phyloP scores from a whole-genome alignment of 30 jellyfish, hydroid and myxozoan species.

The Kudoa iwatai region DNA sequence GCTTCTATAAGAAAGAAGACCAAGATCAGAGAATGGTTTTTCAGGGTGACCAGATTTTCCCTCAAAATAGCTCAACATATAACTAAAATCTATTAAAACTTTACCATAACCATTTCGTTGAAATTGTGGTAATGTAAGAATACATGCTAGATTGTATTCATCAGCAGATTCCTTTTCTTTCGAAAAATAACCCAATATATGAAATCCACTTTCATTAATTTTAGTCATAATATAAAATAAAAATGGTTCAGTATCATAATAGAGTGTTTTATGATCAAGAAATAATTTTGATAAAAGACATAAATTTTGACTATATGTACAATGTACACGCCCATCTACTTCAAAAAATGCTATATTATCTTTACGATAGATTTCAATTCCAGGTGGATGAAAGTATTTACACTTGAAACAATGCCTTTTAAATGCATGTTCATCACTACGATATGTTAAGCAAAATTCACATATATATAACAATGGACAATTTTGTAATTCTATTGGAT shows the following conservation, averaged over 20 bases:
- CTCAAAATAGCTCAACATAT: slow-evolving; percentile 53
- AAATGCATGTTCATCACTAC: slow-evolving; percentile 25
- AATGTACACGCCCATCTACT: slow-evolving; percentile 74
- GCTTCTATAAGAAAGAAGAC: slow-evolving; percentile 63
- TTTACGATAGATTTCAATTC: slow-evolving; percentile 74
- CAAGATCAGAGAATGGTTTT: slow-evolving; percentile 77
- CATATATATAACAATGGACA: slow-evolving; percentile 36
- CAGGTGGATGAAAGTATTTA: slow-evolving; percentile 81
- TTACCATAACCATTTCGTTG: slow-evolving; percentile 84
- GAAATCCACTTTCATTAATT: slow-evolving; percentile 55
- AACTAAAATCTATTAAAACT: slow-evolving; percentile 52
- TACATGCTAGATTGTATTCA: slow-evolving; percentile 86
- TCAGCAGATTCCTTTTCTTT: slow-evolving; percentile 95
- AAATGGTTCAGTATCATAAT: slow-evolving; percentile 93
- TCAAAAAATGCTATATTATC: slow-evolving; percentile 69
- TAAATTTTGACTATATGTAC: slow-evolving; percentile 27
- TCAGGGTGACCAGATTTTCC: slow-evolving; percentile 96
- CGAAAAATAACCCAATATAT: slow-evolving; percentile 79
- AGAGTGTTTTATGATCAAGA: slow-evolving; percentile 82
- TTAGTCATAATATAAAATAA: slow-evolving; percentile 83
- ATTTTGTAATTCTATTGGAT: slow-evolving; percentile 38
- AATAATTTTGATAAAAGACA: slow-evolving; percentile 74
- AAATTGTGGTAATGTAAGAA: slow-evolving; percentile 56
- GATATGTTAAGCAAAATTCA: slow-evolving; percentile 67
- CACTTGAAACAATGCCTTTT: slow-evolving; percentile 77